Conservation (phyloP, 2,113 vertebrate genomes). For the Pterocles gutturalis region DNA sequence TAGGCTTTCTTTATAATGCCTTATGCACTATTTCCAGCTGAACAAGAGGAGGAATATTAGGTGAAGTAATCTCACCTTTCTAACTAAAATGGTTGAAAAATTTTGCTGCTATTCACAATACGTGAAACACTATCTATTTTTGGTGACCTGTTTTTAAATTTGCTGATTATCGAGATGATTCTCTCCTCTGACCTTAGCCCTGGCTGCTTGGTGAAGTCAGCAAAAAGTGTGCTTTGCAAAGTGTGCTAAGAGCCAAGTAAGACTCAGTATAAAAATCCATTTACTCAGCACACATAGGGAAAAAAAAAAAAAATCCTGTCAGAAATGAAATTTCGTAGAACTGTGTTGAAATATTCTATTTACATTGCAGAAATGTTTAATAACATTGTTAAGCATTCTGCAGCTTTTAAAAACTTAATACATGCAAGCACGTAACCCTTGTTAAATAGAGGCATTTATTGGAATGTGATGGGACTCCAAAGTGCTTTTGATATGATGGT, state of each 20-base stretch:
- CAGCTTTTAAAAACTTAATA: background rate
- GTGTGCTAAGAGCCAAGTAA: conserved; percentile 4
- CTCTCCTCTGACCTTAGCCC: conserved; percentile 29
- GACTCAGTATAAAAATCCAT: conserved; percentile 51
- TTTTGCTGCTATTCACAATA: background rate
- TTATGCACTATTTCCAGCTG: background rate
- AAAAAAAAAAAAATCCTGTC: background rate
- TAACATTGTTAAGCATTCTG: background rate
- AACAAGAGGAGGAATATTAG: background rate
- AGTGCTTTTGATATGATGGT: background rate
- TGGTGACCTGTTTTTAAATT: background rate
- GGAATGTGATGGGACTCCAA: background rate
- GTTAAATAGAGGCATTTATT: background rate
- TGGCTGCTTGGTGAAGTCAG: conserved; percentile 32
- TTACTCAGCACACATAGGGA: conserved; percentile 48
- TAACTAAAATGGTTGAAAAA: background rate
- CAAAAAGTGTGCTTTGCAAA: conserved; percentile 40
- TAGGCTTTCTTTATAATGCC: background rate
- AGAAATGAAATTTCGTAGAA: background rate
- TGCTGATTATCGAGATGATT: conserved; percentile 46
- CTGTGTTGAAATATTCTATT: background rate
- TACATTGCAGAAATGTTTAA: background rate
- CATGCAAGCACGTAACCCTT: background rate
- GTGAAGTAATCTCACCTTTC: background rate
- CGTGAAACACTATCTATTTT: background rate